Conservation (phyloP, 1,140 invertebrate species). For the Drusus annulatus region DNA sequence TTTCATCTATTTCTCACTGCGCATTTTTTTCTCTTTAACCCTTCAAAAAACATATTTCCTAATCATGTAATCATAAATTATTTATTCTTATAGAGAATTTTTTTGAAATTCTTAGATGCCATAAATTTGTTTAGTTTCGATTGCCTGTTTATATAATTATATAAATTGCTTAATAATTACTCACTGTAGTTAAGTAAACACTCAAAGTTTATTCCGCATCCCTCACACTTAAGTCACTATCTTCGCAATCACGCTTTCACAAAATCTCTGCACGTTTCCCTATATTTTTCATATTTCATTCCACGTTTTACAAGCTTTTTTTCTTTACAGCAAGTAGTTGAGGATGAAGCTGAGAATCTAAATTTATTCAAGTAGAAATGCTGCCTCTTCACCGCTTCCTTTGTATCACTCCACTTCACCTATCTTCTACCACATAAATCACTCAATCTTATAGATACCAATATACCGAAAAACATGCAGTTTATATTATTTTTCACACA, state of each 20-base stretch:
- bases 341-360: slow-evolving; percentile 55
- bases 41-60: too few relatives aligned
- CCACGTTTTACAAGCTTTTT: slow-evolving; percentile 41
- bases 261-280: slow-evolving; percentile 1
- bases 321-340: slow-evolving; percentile 58
- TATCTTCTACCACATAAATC: neutral
- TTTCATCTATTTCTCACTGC: neutral
- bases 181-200: neutral
- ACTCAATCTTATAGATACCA: neutral
- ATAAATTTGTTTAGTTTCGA: too few relatives aligned
- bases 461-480: too few relatives aligned
- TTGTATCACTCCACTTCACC: slow-evolving; percentile 29
- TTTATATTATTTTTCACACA: too few relatives aligned
- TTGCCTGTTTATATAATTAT: neutral
- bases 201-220: too few relatives aligned
- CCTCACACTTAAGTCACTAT: too few relatives aligned
- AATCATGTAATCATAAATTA: too few relatives aligned
- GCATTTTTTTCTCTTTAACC: neutral
- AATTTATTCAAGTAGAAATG: slow-evolving; percentile 52
- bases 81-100: too few relatives aligned
- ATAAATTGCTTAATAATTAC: neutral
- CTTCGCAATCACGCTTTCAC: neutral
- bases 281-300: neutral
- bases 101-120: too few relatives aligned
- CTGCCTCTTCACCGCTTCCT: slow-evolving; percentile 46